Conservation (phyloP, 2,113 vertebrate species). For the Vulpes ferrilata region DNA sequence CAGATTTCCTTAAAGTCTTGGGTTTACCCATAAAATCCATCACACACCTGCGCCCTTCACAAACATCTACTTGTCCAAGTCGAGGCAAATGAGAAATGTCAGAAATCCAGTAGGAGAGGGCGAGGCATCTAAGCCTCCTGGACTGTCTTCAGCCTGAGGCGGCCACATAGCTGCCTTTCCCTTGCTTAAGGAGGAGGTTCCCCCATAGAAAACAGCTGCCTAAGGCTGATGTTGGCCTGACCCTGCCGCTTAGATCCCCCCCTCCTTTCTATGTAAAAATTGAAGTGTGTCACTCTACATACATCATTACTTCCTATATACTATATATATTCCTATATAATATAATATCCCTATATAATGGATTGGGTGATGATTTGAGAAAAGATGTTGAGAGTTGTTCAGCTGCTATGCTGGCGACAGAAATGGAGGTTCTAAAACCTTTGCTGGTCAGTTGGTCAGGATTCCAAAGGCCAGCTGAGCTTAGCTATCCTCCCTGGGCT, state of each 20-base stretch:
- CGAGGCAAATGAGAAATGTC: constrained; percentile 85
- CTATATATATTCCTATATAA: background rate
- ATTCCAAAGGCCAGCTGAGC: background rate
- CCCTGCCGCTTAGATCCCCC: background rate
- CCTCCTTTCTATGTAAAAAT: background rate
- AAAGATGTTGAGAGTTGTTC: background rate
- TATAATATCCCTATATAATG: background rate
- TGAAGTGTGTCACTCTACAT: background rate
- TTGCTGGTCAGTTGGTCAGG: background rate
- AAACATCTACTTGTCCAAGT: constrained; percentile 79
- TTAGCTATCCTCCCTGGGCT: background rate
- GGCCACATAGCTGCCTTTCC: constrained; percentile 33
- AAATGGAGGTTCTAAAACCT: background rate
- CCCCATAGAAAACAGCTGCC: constrained; percentile 69
- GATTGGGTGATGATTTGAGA: background rate
- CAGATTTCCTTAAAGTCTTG: constrained; percentile 74
- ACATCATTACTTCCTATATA: background rate
- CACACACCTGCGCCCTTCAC: constrained; percentile 84
- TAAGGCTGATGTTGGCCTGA: background rate
- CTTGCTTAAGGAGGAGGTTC: constrained; percentile 37
- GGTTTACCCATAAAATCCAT: constrained; percentile 84
- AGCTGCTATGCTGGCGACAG: background rate
- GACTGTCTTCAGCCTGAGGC: constrained; percentile 20
- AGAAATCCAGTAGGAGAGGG: constrained; percentile 85
- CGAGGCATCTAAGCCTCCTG: background rate